A percentile compares a stretch with the other conserved stretches of the same genome.
Evolutionary conservation across 2,113 vertebrate species (phyloP).

Genomic region (Megaceryle torquata): DNA sequence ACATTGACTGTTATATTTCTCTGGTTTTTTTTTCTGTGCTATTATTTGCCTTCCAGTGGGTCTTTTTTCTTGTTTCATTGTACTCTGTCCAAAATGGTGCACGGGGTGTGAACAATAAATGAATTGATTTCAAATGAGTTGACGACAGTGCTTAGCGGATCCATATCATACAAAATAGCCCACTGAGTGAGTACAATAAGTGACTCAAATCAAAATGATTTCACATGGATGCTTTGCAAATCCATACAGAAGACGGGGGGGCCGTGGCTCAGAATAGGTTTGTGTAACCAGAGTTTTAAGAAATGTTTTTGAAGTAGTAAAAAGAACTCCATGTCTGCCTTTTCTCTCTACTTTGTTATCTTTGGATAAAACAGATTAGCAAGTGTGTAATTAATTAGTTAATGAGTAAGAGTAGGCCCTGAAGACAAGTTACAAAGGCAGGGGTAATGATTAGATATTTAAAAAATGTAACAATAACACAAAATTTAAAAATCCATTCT

Average conservation of each 20-base stretch:
- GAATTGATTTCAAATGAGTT: constrained; percentile 41
- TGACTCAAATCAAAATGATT: constrained; percentile 24
- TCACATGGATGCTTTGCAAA: constrained; percentile 1
- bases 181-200: neutral
- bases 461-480: neutral
- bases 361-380: neutral
- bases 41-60: constrained; percentile 20
- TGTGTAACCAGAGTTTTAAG: neutral
- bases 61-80: neutral
- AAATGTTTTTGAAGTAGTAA: neutral
- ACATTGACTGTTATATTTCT: neutral
- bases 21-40: neutral
- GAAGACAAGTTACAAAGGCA: neutral
- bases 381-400: constrained; percentile 22
- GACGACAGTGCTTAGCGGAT: neutral
- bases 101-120: constrained; percentile 18
- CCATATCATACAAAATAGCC: neutral
- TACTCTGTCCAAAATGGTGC: neutral
- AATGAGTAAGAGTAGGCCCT: constrained; percentile 7
- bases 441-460: neutral
- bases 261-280: neutral
- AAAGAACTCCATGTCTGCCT: neutral
- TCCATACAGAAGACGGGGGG: neutral
- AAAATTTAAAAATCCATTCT: neutral
- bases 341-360: neutral